Evolutionary conservation across 2,113 vertebrate genomes (phyloP).

Genomic region (Eptesicus fuscus): DNA sequence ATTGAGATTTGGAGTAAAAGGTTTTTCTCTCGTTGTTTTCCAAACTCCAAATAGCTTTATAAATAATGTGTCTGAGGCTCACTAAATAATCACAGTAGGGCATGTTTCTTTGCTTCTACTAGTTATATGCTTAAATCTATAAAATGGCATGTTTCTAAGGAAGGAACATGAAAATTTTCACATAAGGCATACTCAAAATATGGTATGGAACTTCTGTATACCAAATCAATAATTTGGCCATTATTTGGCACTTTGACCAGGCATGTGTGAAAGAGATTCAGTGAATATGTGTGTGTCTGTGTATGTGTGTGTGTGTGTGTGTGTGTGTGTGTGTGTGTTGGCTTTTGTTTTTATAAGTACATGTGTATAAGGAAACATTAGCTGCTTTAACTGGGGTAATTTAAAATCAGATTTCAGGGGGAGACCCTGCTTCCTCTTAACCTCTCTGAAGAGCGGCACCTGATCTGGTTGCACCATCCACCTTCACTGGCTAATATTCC

Average conservation of each 20-base stretch:
- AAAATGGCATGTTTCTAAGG: not conserved
- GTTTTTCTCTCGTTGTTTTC: not conserved
- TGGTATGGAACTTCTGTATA: not conserved
- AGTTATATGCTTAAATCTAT: not conserved
- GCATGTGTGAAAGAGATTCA: not conserved
- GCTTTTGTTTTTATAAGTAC: not conserved
- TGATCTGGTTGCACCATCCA: not conserved
- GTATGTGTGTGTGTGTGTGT: not conserved
- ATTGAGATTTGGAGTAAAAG: slow-evolving; percentile 10
- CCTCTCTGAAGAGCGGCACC: not conserved
- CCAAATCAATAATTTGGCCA: not conserved
- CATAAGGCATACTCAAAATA: not conserved
- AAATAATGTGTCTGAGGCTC: not conserved
- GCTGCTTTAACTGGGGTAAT: not conserved
- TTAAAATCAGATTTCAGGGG: slow-evolving; percentile 1
- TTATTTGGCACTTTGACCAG: not conserved
- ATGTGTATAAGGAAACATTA: not conserved
- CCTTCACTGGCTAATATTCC: not conserved
- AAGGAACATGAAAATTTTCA: not conserved
- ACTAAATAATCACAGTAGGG: not conserved
- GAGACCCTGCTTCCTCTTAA: not conserved
- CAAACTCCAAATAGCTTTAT: slow-evolving; percentile 22
- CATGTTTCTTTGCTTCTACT: not conserved
- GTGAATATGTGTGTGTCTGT: not conserved
- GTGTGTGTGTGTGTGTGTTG: not conserved